Base-by-base conservation (phyloP, 2,888 invertebrate genomes). In the Strigamia transsilvanica region DNA sequence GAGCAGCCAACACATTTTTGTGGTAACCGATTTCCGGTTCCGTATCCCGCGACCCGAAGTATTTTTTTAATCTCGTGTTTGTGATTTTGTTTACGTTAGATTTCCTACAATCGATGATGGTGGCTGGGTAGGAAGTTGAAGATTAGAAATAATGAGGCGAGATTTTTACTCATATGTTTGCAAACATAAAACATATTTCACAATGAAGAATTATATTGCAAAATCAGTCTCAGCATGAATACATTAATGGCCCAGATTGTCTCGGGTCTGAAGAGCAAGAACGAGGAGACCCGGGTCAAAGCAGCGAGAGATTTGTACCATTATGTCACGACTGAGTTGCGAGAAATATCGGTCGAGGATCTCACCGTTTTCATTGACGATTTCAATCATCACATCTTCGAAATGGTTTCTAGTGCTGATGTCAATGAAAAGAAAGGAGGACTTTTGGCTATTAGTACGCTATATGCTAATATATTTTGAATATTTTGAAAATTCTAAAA, bases 391-490 rank as follows among this genome's bases (percentile, higher is more conserved):
- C 95, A 96, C 87, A 97, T 98, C 85, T 96, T 95, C 88, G 96
- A 97, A 88, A 96, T 98, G 97, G 96, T 98, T 2, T 95, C 95
- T 15, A 95, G 96, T 85, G 92, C 93, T 78, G 97, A 98, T 88
- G 93, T 94, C 46, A 94, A 95, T 88, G 98, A 98, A 88, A 96
- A 95, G 87, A 98, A 97, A 89, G 98, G 98, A 83, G 98, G 97
- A 82, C 97, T 98, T 84, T 89, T 98, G 82, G 97, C 98, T 9
- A 98, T 98, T 86, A 85, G 87, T 86, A 84, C 21, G 12, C n/a
- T 12, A 73, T 3, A 27, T 3, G 27, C n/a, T n/a, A n/a, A 73
- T 32, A 13, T 32, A 78, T 5, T 41, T 34, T 27, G 23, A 78
- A 0, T 13, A 27, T 42, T 34, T 79, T 1, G 34, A 66, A 27